Base-by-base conservation (phyloP, 2,113 vertebrate species). In the Lota lota region DNA sequence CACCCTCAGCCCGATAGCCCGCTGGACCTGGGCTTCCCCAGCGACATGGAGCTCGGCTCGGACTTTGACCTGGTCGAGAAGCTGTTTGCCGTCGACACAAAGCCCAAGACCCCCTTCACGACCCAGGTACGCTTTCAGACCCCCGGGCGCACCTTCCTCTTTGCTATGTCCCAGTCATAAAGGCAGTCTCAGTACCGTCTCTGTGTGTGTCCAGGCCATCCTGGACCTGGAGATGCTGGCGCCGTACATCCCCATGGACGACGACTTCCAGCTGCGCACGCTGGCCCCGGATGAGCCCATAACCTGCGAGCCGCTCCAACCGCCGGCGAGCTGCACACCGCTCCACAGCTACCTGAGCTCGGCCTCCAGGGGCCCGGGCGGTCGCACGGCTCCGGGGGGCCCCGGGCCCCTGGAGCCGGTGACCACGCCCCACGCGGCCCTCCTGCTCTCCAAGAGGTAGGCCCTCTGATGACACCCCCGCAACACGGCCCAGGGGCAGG, bases 211-310 rank as follows among this genome's bases (percentile, higher is more conserved):
- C 22, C 53, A 92, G 91, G 67, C 70, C 17, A 85, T 85, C 1
- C 91, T 97, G 82, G 97, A 98, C 73, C 87, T 99, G 87, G 97
- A 99, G 83, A 98, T 97, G 97, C 83, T 99, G 67, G 97, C 97
- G 63, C 97, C 97, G 12, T 99, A 98, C 76, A 99, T 99, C 85
- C 94, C 96, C 40, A 98, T 99, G 96, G 97, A 99, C 36, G 96
- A 98, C 15, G 97, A 99, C 81, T 98, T 97, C 90, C 97, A 98
- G 92, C 89, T 99, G 73, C 94, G 93, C 50, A 93, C 92, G 65
- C 79, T 95, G 21, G 93, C 93, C 67, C 90, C 93, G 0, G 86
- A 93, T 6, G 92, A 97, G 68, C 88, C 86, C 66, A 85, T 89
- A 58, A 84, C 93, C 12, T 72, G 93, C 17, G 80, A 76, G 73